phyloP scores from a whole-genome alignment of 2,797 vertebrate genomes.

The Propithecus perrieri region DNA sequence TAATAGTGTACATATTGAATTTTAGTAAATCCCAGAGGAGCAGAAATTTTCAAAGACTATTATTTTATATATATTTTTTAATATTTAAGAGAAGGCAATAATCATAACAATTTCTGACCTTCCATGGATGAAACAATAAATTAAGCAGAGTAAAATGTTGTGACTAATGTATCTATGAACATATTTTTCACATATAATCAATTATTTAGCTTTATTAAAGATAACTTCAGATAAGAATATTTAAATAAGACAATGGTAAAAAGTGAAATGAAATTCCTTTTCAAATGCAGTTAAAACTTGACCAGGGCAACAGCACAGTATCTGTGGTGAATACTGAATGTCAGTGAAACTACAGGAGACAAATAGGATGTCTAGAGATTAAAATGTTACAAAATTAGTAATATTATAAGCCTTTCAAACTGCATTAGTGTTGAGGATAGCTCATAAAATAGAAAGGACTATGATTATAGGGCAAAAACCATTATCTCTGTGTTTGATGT shows the following conservation, averaged over 20 bases:
- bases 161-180: not conserved
- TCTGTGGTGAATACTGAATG: not conserved
- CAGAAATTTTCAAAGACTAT: not conserved
- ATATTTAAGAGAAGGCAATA: not conserved
- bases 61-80: not conserved
- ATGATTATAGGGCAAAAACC: not conserved
- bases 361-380: not conserved
- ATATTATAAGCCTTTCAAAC: not conserved
- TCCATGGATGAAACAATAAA: not conserved
- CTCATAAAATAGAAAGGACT: not conserved
- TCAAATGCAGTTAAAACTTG: conserved; percentile 1
- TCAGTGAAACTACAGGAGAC: not conserved
- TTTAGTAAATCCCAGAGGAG: not conserved
- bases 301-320: not conserved
- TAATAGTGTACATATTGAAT: not conserved
- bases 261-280: not conserved
- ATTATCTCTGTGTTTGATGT: not conserved
- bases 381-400: not conserved
- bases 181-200: not conserved
- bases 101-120: not conserved
- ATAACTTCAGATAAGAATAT: not conserved
- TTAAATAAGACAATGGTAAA: not conserved
- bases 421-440: not conserved
- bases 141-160: not conserved
- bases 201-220: not conserved